Conservation (phyloP, 2,888 invertebrate genomes). For the Hyposoter dolosus region DNA sequence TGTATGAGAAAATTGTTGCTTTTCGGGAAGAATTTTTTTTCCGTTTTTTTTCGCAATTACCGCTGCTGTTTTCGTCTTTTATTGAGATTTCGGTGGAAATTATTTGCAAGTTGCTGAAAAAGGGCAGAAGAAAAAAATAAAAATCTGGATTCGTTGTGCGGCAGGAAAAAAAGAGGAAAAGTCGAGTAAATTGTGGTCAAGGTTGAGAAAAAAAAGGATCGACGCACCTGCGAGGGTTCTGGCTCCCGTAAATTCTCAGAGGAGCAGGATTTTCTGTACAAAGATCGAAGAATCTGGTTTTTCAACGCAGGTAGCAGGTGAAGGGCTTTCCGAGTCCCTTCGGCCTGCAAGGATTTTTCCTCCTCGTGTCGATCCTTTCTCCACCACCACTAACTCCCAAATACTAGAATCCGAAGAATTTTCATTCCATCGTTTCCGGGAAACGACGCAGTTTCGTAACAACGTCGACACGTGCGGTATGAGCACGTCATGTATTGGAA, state of each 20-base stretch:
- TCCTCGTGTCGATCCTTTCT: background rate
- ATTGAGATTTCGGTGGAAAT: background rate
- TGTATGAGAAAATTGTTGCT: too few relatives aligned
- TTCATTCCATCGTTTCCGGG: background rate
- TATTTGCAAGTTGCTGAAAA: background rate
- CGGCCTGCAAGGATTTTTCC: background rate
- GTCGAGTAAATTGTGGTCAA: background rate
- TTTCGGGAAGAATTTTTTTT: background rate
- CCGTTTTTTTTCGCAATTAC: background rate
- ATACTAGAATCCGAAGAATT: background rate
- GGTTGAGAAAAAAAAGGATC: background rate
- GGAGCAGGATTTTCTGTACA: constrained; percentile 7
- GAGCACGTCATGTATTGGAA: background rate
- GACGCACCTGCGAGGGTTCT: constrained; percentile 27
- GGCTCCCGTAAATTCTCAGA: background rate
- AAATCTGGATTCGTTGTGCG: background rate
- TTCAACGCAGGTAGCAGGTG: background rate
- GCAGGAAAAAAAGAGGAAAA: background rate
- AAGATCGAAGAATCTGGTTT: background rate
- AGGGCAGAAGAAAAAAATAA: background rate
- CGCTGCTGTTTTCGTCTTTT: background rate
- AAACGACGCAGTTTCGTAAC: background rate
- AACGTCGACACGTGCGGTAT: background rate
- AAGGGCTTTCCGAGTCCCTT: background rate
- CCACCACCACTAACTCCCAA: background rate